These are phyloP conservation scores for Coptotermes formosanus DNA, from an alignment of 1,140 invertebrate genomes.

Conservation along the genomic window DNA sequence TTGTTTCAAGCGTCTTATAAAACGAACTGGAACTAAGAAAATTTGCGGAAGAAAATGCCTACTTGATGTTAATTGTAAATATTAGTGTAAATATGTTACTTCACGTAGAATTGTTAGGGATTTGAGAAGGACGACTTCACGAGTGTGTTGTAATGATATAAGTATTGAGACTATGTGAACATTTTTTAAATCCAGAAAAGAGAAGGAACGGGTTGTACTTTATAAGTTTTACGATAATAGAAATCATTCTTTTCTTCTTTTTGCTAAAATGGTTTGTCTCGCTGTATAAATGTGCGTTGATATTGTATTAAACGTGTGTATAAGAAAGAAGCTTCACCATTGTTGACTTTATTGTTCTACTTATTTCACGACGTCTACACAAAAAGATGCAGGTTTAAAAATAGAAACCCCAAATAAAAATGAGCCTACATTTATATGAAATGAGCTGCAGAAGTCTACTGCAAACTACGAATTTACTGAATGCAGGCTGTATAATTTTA, in stretches of 20 bases:
- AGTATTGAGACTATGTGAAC: not conserved
- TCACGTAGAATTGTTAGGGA: not conserved
- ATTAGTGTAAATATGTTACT: not conserved
- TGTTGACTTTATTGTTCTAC: no score
- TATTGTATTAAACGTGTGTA: slow-evolving; percentile 9
- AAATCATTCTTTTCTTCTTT: not conserved
- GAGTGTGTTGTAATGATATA: not conserved
- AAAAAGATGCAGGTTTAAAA: no score
- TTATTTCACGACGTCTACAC: no score
- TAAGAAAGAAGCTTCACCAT: not conserved
- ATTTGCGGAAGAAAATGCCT: not conserved
- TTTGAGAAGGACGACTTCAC: not conserved
- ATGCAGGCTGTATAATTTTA: no score
- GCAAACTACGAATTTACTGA: no score
- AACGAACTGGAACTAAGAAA: no score
- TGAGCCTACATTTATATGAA: no score
- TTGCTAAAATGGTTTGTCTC: not conserved
- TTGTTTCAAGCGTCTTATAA: no score
- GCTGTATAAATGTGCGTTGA: not conserved
- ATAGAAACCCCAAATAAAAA: no score
- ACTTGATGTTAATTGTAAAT: not conserved
- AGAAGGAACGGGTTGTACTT: not conserved
- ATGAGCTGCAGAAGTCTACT: no score
- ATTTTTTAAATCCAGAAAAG: not conserved
- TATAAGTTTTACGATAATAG: not conserved